A percentile compares a stretch with the other conserved stretches of the same genome.
Evolutionary conservation across 2,888 invertebrate genomes (phyloP).

Genomic region (Polydrusus tereticollis): DNA sequence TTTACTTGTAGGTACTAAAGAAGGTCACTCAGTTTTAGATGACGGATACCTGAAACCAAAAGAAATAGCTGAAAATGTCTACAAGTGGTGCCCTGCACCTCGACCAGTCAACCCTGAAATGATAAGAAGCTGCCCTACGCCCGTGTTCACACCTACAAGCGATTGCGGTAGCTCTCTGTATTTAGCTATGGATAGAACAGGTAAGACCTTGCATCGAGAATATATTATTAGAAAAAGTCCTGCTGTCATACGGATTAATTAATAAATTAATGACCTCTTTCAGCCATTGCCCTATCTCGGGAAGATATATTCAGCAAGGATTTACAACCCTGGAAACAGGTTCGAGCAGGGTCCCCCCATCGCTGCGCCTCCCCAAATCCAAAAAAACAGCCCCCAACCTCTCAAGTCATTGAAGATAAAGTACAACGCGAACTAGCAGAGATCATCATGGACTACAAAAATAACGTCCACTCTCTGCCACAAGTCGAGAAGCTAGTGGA

Average conservation of each 20-base stretch:
- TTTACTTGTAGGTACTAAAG: not conserved
- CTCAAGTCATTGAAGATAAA: constrained; percentile 65
- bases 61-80: constrained; percentile 59
- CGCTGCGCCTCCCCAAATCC: constrained; percentile 35
- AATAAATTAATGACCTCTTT: not conserved
- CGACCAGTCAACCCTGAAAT: constrained; percentile 58
- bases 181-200: constrained; percentile 60
- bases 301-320: constrained; percentile 33
- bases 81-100: constrained; percentile 65
- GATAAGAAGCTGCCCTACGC: constrained; percentile 31
- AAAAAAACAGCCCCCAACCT: constrained; percentile 25
- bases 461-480: constrained; percentile 86
- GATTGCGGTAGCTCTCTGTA: constrained; percentile 56
- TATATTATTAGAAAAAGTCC: too few species aligned
- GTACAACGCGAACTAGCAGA: constrained; percentile 86
- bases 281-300: constrained; percentile 35
- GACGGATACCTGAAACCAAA: constrained; percentile 61
- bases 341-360: not conserved
- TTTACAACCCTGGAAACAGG: not conserved
- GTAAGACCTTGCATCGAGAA: too few species aligned
- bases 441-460: constrained; percentile 90
- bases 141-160: constrained; percentile 44
- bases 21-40: constrained; percentile 51
- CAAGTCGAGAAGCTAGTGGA: constrained; percentile 89
- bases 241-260: too few species aligned